Evolutionary conservation across 2,888 invertebrate genomes (phyloP), one percentile per base, ranked within the genome.

Genomic region (Anarsia innoxiella): DNA sequence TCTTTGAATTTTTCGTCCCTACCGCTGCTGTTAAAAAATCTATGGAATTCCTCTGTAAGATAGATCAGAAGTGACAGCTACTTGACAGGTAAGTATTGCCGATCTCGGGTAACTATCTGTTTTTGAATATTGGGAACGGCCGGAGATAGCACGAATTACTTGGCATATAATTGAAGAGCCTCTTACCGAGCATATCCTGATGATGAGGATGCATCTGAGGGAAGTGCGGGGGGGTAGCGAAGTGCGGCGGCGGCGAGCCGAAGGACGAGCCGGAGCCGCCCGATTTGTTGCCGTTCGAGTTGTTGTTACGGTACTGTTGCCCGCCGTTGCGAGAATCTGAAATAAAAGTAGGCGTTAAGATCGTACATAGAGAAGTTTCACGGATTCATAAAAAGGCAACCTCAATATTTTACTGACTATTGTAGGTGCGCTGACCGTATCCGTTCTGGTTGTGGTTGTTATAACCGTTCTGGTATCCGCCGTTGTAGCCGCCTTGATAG

Each of bases 401-500:
- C 8, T 3, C 19, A 19, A 19, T 19, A 5, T 19, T 19, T 8
- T 42, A 68, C 74, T 69, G 46, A 80, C 80, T 78, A 56, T 77
- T 79, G 59, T 77, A 83, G 36, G 75, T 66, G 25, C 80, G 77
- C 56, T 80, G 83, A 12, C 73, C 77, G 66, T 83, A 84, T 41
- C 76, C 78, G 56, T 76, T 79, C 44, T 84, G 85, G 44, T 71
- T 19, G n/a, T 84, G 85, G 44, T 71, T 76, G 44, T 80, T 72
- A 53, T 84, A 86, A 31, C 74, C 76, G 53, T 78, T 83, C 46
- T 87, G 88, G 51, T 88, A 88, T 23, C 82, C 83, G 59, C 66
- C 70, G 45, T 75, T 84, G 45, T 84, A 84, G 35, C 86, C 86
- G 41, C 83, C 87, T 51, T 87, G 88, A 51, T 88, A 87, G 42